Conservation (phyloP, 2,797 vertebrate species). For the Varecia variegata region DNA sequence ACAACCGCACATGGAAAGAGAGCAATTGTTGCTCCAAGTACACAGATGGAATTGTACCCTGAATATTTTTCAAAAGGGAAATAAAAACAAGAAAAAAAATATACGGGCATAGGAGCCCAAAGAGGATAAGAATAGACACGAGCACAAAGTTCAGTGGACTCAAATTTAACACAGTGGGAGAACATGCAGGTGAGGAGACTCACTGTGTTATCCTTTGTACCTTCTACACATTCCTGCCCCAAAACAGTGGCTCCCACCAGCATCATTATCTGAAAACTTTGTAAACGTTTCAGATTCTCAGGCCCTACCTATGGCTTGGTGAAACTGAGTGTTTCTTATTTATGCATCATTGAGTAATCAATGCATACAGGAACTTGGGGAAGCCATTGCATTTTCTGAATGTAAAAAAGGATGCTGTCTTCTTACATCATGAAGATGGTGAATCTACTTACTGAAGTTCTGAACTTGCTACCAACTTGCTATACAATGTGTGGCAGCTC, state of each 20-base stretch:
- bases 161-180: not conserved
- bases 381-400: not conserved
- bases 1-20: not conserved
- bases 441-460: not conserved
- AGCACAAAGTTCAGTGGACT: not conserved
- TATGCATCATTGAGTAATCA: not conserved
- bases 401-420: not conserved
- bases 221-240: not conserved
- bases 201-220: accelerated
- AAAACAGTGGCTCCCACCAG: not conserved
- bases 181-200: not conserved
- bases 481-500: not conserved
- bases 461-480: not conserved
- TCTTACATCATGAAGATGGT: not conserved
- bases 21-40: not conserved
- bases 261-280: not conserved
- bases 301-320: not conserved
- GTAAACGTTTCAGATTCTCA: not conserved
- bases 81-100: not conserved
- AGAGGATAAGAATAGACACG: not conserved
- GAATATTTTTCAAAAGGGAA: not conserved
- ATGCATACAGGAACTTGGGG: not conserved
- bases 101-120: not conserved
- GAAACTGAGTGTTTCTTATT: not conserved
- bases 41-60: not conserved